phyloP scores from a whole-genome alignment of 2,113 vertebrate species.

The Oncorhynchus tshawytscha region DNA sequence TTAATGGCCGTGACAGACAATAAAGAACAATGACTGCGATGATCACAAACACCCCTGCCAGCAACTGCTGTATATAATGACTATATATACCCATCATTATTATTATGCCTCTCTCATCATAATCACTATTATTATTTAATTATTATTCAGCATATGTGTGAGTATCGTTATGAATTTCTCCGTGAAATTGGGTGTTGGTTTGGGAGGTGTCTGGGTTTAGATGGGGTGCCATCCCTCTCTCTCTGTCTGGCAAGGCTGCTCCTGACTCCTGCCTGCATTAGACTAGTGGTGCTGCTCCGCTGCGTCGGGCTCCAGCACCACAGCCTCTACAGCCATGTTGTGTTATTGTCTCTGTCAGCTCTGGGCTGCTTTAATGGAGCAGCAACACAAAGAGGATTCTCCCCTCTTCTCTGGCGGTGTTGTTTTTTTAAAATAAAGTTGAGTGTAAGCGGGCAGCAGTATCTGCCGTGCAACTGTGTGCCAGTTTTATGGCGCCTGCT shows the following conservation, averaged over 20 bases:
- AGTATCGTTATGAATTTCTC: conserved; percentile 46
- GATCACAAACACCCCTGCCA: conserved; percentile 60
- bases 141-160: conserved; percentile 49
- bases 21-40: conserved; percentile 75
- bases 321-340: not conserved
- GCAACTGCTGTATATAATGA: conserved; percentile 62
- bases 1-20: conserved; percentile 73
- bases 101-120: conserved; percentile 53
- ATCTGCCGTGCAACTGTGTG: conserved; percentile 40
- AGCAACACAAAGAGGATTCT: conserved; percentile 46
- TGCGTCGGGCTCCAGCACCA: no score
- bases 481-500: conserved; percentile 48
- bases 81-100: conserved; percentile 63
- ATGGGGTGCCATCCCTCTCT: not conserved
- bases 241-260: no score
- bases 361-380: conserved; percentile 38
- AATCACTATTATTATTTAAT: conserved; percentile 59
- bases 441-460: conserved; percentile 55
- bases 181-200: conserved; percentile 32
- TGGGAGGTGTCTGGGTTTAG: not conserved
- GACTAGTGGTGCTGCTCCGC: no score
- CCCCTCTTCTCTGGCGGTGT: conserved; percentile 31
- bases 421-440: conserved; percentile 54
- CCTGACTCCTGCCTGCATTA: no score
- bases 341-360: conserved; percentile 24